Evolutionary conservation across 2,888 invertebrate genomes (phyloP), one percentile per base, ranked within the genome.

Genomic region (Aporophyla nigra): DNA sequence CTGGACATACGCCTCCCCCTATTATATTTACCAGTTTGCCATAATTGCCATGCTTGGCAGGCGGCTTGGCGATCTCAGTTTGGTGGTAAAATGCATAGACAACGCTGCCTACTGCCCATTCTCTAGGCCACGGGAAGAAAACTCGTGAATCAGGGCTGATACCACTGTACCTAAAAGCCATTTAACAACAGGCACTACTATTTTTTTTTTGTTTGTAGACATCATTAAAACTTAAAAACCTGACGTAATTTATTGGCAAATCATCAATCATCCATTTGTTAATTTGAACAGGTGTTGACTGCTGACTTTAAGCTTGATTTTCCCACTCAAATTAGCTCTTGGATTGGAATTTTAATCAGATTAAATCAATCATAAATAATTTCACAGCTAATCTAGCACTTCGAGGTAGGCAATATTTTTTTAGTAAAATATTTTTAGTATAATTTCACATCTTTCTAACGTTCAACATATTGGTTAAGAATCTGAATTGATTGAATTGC

Each of bases 361-460:
- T 65, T 74, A 67, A 67, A 51, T 46, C 7, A 67, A 53, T n/a
- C n/a, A 16, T 40, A 21, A 74, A 58, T 66, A 46, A 59, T 12
- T 33, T 2, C n/a, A 10, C 7, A 14, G 27, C 6, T 66, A 27
- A 65, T 65, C 16, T 49, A 27, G 7, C 21, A 63, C 24, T 19
- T 49, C 51, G 40, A 9, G 62, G 40, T 58, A 43, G n/a, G n/a
- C 24, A 40, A 54, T 21, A n/a, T 54, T 74, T 71, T 33, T 53
- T 59, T 27, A 7, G 7, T 21, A 27, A 21, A 3, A 68, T 66
- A 66, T 67, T 70, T 24, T 12, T 58, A 19, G 6, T 6, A 53
- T 53, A 9, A 43, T 53, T 4, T 10, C 53, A 71, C 14, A 40
- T 63, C 19, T 19, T 24, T 6, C 14, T 1, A 71, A 16, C 4